phyloP scores from a whole-genome alignment of 2,888 invertebrate genomes.

The Leucania comma region DNA sequence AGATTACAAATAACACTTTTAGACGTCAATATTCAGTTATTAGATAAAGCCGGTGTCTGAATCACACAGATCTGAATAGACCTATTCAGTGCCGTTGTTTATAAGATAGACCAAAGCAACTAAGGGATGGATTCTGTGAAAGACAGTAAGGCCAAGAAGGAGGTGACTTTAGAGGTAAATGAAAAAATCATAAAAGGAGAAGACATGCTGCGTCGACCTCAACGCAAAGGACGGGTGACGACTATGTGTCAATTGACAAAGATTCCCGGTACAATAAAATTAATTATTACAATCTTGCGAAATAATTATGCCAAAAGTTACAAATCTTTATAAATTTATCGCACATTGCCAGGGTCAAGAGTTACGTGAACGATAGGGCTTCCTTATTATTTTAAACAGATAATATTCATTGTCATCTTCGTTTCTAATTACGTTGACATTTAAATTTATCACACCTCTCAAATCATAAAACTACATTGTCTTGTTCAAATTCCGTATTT shows the following conservation, averaged over 20 bases:
- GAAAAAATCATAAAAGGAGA: no score
- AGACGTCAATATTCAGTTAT: no score
- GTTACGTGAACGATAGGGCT: slow-evolving; percentile 15
- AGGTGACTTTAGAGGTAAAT: no score
- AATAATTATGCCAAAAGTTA: slow-evolving; percentile 29
- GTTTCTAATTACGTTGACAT: slow-evolving; percentile 14
- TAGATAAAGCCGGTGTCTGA: no score
- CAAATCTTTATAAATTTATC: slow-evolving; percentile 39
- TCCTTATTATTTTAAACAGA: slow-evolving; percentile 43
- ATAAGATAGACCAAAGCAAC: no score
- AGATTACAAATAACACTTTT: no score
- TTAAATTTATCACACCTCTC: slow-evolving; percentile 16
- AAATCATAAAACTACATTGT: slow-evolving; percentile 4
- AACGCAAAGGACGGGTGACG: no score
- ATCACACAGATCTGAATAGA: no score
- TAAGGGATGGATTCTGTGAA: no score
- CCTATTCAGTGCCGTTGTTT: no score
- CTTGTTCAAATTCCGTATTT: slow-evolving; percentile 2
- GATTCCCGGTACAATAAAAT: not conserved
- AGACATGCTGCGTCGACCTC: no score
- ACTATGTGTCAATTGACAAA: not conserved
- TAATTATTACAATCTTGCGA: slow-evolving; percentile 7
- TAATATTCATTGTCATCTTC: slow-evolving; percentile 43
- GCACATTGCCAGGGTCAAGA: slow-evolving; percentile 43
- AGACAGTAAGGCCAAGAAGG: no score